Evolutionary conservation across 92 coral and sea anemone species (phyloP).

Genomic region (Zoanthus gigantus): DNA sequence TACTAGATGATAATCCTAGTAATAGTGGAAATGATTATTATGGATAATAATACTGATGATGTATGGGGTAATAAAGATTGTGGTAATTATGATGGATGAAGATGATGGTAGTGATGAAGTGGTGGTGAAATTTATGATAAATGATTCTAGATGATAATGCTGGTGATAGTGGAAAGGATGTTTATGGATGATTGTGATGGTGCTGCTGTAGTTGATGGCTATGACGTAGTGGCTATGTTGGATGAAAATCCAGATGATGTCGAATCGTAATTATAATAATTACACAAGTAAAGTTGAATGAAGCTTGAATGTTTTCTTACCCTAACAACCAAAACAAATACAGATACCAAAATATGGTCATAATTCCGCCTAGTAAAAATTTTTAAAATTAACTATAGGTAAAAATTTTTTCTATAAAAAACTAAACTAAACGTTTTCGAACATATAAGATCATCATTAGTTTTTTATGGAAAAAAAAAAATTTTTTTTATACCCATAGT

Average conservation of each 20-base stretch:
- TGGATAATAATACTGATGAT: background rate
- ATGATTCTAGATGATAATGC: background rate
- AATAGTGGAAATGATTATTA: background rate
- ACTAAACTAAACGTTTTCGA: too few relatives aligned
- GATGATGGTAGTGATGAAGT: background rate
- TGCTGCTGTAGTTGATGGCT: background rate
- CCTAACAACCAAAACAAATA: background rate
- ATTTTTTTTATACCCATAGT: too few relatives aligned
- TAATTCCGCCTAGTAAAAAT: too few relatives aligned
- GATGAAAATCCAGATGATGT: background rate
- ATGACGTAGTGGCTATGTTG: too few relatives aligned
- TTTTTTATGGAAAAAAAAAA: too few relatives aligned
- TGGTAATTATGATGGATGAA: background rate
- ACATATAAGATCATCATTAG: too few relatives aligned
- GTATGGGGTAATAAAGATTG: background rate
- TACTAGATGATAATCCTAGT: background rate
- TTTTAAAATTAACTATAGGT: too few relatives aligned
- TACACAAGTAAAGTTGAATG: background rate
- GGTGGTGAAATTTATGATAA: background rate
- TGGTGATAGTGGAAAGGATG: background rate
- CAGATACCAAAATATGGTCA: background rate
- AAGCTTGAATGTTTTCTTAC: background rate
- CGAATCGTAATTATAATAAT: background rate
- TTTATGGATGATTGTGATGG: background rate
- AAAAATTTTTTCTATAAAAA: too few relatives aligned